Conservation (phyloP, 2,888 invertebrate genomes). For the Andrena minutula region DNA sequence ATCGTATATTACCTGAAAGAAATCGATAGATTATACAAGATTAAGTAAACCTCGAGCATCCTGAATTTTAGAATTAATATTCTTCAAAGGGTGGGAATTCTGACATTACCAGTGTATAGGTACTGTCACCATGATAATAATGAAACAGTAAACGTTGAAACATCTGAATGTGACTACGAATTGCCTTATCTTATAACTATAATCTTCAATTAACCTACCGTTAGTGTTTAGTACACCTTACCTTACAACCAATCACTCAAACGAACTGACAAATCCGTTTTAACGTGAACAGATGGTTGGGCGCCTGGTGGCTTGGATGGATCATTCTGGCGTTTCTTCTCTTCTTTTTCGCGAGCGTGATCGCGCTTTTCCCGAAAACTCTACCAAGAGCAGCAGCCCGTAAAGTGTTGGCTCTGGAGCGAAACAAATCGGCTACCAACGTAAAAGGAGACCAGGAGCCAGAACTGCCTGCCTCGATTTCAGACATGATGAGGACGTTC, state of each 20-base stretch:
- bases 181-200: too few relatives aligned
- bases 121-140: too few relatives aligned
- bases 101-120: too few relatives aligned
- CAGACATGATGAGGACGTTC: conserved; percentile 89
- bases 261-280: not conserved
- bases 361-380: conserved; percentile 90
- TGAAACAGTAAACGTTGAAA: too few relatives aligned
- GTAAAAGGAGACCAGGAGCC: conserved; percentile 75
- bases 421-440: conserved; percentile 78
- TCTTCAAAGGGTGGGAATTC: too few relatives aligned
- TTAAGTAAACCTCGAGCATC: too few relatives aligned
- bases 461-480: conserved; percentile 80
- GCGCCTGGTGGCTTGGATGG: conserved; percentile 94
- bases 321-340: conserved; percentile 88
- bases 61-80: too few relatives aligned
- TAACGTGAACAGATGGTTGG: conserved; percentile 88
- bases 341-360: conserved; percentile 87
- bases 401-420: conserved; percentile 83
- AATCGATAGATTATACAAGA: too few relatives aligned
- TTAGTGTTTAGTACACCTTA: too few relatives aligned
- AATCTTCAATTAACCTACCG: too few relatives aligned
- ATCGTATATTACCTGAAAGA: too few relatives aligned
- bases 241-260: not conserved
- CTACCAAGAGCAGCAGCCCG: conserved; percentile 89
- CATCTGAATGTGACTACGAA: too few relatives aligned